Evolutionary conservation across 1,140 invertebrate genomes (phyloP).

Genomic region (Trialeurodes vaporariorum): DNA sequence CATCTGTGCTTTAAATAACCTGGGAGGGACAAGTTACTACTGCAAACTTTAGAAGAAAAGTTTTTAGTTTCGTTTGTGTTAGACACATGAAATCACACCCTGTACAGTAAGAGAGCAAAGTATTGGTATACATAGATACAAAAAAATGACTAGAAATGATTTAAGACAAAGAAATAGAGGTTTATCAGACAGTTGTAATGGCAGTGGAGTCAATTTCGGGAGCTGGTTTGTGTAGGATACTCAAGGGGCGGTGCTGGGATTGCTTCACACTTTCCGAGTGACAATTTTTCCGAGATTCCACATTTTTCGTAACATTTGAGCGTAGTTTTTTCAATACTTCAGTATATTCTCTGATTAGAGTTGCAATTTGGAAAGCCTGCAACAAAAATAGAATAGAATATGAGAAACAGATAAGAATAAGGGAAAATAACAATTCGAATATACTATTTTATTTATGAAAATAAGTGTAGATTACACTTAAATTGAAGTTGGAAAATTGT

Average conservation of each 20-base stretch:
- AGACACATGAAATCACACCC: no score
- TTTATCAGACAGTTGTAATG: neutral
- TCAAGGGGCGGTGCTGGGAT: slow-evolving; percentile 35
- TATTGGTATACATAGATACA: neutral
- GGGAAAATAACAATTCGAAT: no score
- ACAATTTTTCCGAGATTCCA: slow-evolving; percentile 23
- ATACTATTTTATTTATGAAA: no score
- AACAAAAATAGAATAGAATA: no score
- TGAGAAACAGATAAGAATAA: no score
- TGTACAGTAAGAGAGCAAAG: neutral
- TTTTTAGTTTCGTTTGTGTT: no score
- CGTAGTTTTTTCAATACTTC: slow-evolving; percentile 50
- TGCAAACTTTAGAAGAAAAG: no score
- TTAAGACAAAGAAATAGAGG: neutral
- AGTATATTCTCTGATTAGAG: slow-evolving; percentile 83
- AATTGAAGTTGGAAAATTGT: no score
- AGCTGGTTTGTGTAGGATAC: slow-evolving; percentile 41
- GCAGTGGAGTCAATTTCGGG: slow-evolving; percentile 38
- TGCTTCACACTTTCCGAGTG: slow-evolving; percentile 15
- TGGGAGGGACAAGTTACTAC: no score
- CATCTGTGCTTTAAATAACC: no score
- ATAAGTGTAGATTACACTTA: no score
- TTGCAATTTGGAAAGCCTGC: slow-evolving; percentile 86
- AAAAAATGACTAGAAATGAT: neutral
- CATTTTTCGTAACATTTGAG: slow-evolving; percentile 21